Evolutionary conservation across 1,140 invertebrate genomes (phyloP).

Genomic region (Drosophila asahinai): DNA sequence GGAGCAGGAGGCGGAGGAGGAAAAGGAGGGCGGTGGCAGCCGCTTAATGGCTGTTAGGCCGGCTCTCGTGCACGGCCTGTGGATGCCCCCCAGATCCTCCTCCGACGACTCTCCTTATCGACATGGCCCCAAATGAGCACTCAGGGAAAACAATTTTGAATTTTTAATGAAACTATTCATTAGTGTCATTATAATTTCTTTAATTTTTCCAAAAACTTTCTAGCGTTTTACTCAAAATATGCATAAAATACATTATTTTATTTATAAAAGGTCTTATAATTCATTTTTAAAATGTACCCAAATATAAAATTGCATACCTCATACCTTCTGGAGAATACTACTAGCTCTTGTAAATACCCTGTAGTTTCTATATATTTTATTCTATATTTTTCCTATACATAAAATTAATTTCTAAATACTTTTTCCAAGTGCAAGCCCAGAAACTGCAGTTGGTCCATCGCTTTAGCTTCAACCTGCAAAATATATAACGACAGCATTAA

Average conservation of each 20-base stretch:
- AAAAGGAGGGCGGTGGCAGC: slow-evolving; percentile 24
- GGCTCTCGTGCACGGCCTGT: slow-evolving; percentile 48
- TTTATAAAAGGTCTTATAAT: too few species aligned
- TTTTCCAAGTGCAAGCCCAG: slow-evolving; percentile 3
- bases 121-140: slow-evolving; percentile 11
- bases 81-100: slow-evolving; percentile 22
- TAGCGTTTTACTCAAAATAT: too few species aligned
- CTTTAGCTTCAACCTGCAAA: slow-evolving; percentile 72
- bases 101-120: slow-evolving; percentile 21
- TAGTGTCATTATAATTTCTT: too few species aligned
- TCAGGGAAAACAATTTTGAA: neutral
- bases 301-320: too few species aligned
- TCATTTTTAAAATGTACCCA: too few species aligned
- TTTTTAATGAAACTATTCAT: too few species aligned
- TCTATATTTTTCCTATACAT: too few species aligned
- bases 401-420: neutral
- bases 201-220: too few species aligned
- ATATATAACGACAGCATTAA: slow-evolving; percentile 84
- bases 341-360: too few species aligned
- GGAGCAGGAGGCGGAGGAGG: slow-evolving; percentile 5
- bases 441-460: slow-evolving; percentile 41
- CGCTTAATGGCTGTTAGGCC: slow-evolving; percentile 73
- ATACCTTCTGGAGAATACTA: too few species aligned
- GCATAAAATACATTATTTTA: too few species aligned
- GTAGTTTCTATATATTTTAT: too few species aligned